These are phyloP conservation scores for Graptemys geographica DNA, from an alignment of 2,797 vertebrate species.

Conservation along the genomic window DNA sequence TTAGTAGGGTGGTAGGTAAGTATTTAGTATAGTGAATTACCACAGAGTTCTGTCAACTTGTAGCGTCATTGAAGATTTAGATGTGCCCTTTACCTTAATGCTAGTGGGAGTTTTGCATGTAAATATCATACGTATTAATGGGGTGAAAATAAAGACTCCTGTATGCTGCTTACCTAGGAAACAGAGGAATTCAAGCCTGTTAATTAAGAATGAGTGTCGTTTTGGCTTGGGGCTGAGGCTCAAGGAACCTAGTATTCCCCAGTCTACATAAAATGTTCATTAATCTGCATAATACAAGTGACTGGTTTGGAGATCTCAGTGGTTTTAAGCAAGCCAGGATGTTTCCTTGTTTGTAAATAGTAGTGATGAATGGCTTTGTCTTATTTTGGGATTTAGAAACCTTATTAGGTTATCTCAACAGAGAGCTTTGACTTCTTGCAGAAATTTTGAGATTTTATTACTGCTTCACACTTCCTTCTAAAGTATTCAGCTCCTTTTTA, in stretches of 20 bases:
- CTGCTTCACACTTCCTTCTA: conserved; percentile 4
- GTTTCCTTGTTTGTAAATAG: not conserved
- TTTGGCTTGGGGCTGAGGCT: not conserved
- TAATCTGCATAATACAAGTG: conserved; percentile 3
- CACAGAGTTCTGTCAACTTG: conserved; percentile 42
- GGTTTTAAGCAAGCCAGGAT: not conserved
- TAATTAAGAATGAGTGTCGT: not conserved
- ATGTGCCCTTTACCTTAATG: conserved; percentile 3
- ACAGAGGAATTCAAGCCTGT: not conserved
- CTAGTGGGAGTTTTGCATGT: not conserved
- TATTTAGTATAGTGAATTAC: conserved; percentile 49
- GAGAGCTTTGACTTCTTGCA: not conserved
- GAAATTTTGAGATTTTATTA: not conserved
- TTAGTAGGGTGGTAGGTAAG: conserved; percentile 3
- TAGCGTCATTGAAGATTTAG: conserved; percentile 15
- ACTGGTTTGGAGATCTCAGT: not conserved
- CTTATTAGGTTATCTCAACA: not conserved
- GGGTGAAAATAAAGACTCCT: not conserved
- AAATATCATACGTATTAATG: not conserved
- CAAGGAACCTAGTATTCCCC: not conserved
- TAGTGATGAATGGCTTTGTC: not conserved
- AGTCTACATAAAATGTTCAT: not conserved
- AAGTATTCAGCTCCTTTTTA: not conserved
- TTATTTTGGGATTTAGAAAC: conserved; percentile 16
- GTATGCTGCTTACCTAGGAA: not conserved